Evolutionary conservation across 1,140 invertebrate genomes (phyloP), one percentile per base, ranked within the genome.

Genomic region (Charaxes varanes): DNA sequence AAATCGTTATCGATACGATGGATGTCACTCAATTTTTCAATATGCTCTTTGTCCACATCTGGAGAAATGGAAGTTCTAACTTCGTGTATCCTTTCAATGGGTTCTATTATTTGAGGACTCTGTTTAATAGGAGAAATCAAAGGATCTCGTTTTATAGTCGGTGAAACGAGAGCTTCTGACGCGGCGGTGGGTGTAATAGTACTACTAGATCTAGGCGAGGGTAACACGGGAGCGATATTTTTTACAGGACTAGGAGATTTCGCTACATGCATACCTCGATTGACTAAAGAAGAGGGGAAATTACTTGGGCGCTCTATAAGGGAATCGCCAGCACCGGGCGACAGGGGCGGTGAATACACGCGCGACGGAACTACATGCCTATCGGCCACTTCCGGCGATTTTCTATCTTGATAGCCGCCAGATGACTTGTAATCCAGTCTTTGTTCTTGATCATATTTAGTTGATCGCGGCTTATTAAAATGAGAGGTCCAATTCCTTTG

Each of bases 401-500:
- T 71, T 46, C 67, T 63, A 10, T 80, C 78, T 45, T 68, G 58
- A 38, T 62, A 62, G 16, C 42, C 53, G 48, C 60, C 50, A 48
- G 44, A 18, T 47, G 56, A 58, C 69, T 67, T 80, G 32, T 67
- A 58, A 32, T 81, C 74, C 27, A 54, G 24, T 63, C 61, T 73
- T 24, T 52, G 41, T 45, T 78, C 71, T 72, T 91, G 57, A 86
- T 91, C 68, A 87, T 87, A 40, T 86, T 89, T 85, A 37, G 85
- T 85, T 2, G 88, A 85, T 48, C 90, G 86, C 7, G 90, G 88
- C 78, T 93, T 94, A 12, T 91, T 91, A 65, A 96, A 96, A 74
- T 96, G 94, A 26, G 92, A 92, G 2, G 93, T 95, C 94, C 94
- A 96, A 74, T 96, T 96, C 61, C 91, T 90, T 56, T 95, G 93